phyloP scores from a whole-genome alignment of 2,797 vertebrate species.

The Arrhamphus sclerolepis region DNA sequence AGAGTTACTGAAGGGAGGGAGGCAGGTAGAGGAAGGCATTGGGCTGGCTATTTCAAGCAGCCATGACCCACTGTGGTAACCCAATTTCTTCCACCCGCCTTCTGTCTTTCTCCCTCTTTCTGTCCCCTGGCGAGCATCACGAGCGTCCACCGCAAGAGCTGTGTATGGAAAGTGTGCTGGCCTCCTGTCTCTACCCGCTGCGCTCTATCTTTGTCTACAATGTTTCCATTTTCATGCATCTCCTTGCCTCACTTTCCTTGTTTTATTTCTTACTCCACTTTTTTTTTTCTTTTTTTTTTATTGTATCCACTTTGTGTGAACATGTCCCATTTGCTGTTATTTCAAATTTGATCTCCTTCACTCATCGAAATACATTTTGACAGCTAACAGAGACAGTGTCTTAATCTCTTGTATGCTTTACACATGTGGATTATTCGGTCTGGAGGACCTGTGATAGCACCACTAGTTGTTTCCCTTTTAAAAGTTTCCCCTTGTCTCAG shows the following conservation, averaged over 20 bases:
- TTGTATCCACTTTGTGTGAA: not conserved
- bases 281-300: not conserved
- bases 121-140: slow-evolving; percentile 43
- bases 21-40: slow-evolving; percentile 56
- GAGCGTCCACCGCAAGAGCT: slow-evolving; percentile 49
- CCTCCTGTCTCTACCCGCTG: slow-evolving; percentile 23
- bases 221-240: slow-evolving; percentile 5
- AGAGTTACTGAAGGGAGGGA: slow-evolving; percentile 31
- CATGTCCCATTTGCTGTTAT: slow-evolving; percentile 4
- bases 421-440: too few species aligned
- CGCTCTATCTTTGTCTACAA: slow-evolving; percentile 23
- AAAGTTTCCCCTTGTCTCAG: too few species aligned
- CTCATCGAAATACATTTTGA: slow-evolving; percentile 9
- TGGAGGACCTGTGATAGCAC: too few species aligned
- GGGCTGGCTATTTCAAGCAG: slow-evolving; percentile 75
- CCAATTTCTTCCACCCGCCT: slow-evolving; percentile 72
- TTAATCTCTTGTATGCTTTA: slow-evolving; percentile 5
- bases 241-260: not conserved
- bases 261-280: not conserved
- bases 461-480: too few species aligned
- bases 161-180: slow-evolving; percentile 31
- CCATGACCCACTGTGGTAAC: slow-evolving; percentile 77
- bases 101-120: slow-evolving; percentile 47
- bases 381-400: slow-evolving; percentile 12
- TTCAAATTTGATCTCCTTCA: slow-evolving; percentile 11